phyloP scores from a whole-genome alignment of 2,797 vertebrate species.

The Lemur catta region DNA sequence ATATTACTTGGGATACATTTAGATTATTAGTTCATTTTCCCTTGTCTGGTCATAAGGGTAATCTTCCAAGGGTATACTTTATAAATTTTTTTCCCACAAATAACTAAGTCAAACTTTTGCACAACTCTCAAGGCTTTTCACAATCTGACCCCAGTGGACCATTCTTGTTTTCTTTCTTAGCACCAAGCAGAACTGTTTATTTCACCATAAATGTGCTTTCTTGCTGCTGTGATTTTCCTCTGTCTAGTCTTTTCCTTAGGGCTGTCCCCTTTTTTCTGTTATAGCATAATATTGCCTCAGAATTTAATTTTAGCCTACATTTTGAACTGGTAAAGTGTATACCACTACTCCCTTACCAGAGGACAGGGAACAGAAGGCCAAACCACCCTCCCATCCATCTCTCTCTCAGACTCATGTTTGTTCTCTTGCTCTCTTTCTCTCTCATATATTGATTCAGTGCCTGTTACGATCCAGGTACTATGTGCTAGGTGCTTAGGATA shows the following conservation, averaged over 20 bases:
- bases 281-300: not conserved
- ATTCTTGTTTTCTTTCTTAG: not conserved
- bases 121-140: not conserved
- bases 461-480: not conserved
- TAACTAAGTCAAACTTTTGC: not conserved
- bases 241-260: not conserved
- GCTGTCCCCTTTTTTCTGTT: not conserved
- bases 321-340: not conserved
- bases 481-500: not conserved
- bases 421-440: not conserved
- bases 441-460: not conserved
- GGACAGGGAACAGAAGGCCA: not conserved
- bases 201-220: not conserved
- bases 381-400: not conserved
- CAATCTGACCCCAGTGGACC: not conserved
- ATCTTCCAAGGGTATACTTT: slow-evolving; percentile 11
- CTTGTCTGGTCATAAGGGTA: not conserved
- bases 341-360: not conserved
- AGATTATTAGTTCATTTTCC: not conserved
- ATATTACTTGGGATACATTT: not conserved
- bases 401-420: not conserved
- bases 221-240: not conserved
- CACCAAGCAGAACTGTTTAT: not conserved
- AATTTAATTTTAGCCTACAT: not conserved
- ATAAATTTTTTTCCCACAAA: not conserved